These are phyloP conservation scores for Lacanobia wlatinum DNA, from an alignment of 2,888 invertebrate species.

Conservation along the genomic window DNA sequence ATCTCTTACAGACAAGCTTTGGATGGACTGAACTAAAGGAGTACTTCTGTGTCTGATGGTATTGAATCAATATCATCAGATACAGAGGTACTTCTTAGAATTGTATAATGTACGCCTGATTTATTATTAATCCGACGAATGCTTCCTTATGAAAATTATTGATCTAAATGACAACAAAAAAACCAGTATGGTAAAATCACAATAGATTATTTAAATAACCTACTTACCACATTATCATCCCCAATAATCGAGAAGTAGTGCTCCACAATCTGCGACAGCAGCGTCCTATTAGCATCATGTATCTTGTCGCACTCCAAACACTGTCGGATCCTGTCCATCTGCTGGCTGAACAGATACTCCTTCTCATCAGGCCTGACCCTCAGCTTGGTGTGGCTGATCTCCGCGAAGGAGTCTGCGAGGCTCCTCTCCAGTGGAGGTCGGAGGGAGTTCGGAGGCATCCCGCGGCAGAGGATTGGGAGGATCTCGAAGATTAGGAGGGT, in stretches of 20 bases:
- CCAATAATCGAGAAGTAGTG: slow-evolving; percentile 83
- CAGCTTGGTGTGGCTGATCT: slow-evolving; percentile 66
- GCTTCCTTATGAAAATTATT: too few relatives aligned
- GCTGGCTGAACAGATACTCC: slow-evolving; percentile 74
- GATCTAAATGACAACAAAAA: too few relatives aligned
- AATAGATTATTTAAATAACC: too few relatives aligned
- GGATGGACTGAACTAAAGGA: too few relatives aligned
- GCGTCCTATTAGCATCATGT: slow-evolving; percentile 91
- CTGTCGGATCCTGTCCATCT: slow-evolving; percentile 77
- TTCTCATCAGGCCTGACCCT: slow-evolving; percentile 55
- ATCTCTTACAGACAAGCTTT: too few relatives aligned
- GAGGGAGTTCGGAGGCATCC: slow-evolving; percentile 90
- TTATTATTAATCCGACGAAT: too few relatives aligned
- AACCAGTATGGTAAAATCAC: too few relatives aligned
- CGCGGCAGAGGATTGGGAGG: slow-evolving; percentile 90
- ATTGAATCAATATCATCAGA: too few relatives aligned
- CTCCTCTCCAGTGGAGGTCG: slow-evolving; percentile 89
- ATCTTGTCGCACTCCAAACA: slow-evolving; percentile 88
- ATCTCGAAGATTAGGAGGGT: slow-evolving; percentile 86
- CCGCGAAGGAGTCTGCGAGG: slow-evolving; percentile 79
- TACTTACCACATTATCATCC: slow-evolving; percentile 85
- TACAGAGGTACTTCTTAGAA: too few relatives aligned
- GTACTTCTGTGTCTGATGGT: too few relatives aligned
- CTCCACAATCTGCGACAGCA: slow-evolving; percentile 88
- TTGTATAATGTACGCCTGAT: too few relatives aligned